Evolutionary conservation across 2,888 invertebrate genomes (phyloP).

Genomic region (Erebia aethiops): DNA sequence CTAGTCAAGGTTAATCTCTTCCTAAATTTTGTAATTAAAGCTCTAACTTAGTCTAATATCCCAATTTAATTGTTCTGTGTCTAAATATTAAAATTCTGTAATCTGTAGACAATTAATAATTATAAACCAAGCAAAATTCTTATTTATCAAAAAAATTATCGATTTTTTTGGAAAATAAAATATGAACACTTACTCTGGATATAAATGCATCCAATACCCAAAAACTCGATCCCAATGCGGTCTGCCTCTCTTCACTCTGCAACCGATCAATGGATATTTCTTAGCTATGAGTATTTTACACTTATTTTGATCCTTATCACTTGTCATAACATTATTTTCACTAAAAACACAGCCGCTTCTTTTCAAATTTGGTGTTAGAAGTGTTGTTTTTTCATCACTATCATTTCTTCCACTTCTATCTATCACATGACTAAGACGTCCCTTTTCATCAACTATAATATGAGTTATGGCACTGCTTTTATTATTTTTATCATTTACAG

Average conservation of each 20-base stretch:
- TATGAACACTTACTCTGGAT: slow-evolving; percentile 60
- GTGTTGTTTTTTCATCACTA: slow-evolving; percentile 42
- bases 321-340: not conserved
- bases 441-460: slow-evolving; percentile 60
- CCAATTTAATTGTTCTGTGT: too few relatives aligned
- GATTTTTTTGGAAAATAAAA: not conserved
- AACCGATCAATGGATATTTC: slow-evolving; percentile 68
- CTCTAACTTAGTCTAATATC: too few relatives aligned
- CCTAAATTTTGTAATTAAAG: too few relatives aligned
- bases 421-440: slow-evolving; percentile 53
- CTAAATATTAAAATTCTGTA: too few relatives aligned
- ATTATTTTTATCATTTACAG: slow-evolving; percentile 38
- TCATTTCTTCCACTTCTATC: slow-evolving; percentile 43
- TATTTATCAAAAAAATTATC: not conserved
- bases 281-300: slow-evolving; percentile 54
- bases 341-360: slow-evolving; percentile 45
- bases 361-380: slow-evolving; percentile 57
- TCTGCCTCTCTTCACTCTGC: slow-evolving; percentile 68
- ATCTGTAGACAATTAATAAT: too few relatives aligned
- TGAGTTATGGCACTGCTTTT: slow-evolving; percentile 49
- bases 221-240: slow-evolving; percentile 78
- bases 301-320: slow-evolving; percentile 8
- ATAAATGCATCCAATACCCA: slow-evolving; percentile 77
- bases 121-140: too few relatives aligned
- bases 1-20: too few relatives aligned